Evolutionary conservation across 92 coral and sea anemone genomes (phyloP).

Genomic region (Galaxea fascicularis): DNA sequence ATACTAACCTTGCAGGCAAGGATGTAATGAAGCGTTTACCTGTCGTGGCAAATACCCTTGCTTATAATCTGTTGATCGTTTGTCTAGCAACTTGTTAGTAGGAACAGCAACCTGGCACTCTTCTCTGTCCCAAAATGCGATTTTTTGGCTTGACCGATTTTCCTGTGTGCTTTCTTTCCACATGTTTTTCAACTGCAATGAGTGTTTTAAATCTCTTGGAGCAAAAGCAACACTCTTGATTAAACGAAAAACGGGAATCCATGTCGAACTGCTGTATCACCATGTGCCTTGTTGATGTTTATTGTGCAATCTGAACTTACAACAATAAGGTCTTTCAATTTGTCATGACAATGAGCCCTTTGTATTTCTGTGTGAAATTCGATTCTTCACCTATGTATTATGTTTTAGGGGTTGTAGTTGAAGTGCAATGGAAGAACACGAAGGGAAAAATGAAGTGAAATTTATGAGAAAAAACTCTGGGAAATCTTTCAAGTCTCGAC

Average conservation of each 20-base stretch:
- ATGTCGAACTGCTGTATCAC: not conserved
- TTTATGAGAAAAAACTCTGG: constrained; percentile 16
- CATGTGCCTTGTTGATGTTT: not conserved
- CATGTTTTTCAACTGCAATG: constrained; percentile 16
- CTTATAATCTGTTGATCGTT: no score
- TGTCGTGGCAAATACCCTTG: constrained; percentile 24
- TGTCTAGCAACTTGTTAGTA: not conserved
- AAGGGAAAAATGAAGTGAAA: not conserved
- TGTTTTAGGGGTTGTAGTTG: not conserved
- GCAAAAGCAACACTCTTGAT: constrained; percentile 14
- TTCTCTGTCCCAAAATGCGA: constrained; percentile 14
- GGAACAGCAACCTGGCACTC: not conserved
- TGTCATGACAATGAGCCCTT: no score
- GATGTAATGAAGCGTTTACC: constrained; percentile 28
- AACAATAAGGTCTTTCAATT: not conserved
- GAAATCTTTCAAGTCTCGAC: not conserved
- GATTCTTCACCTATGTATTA: not conserved
- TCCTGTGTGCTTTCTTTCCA: constrained; percentile 11
- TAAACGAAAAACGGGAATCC: constrained; percentile 19
- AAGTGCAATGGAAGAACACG: not conserved
- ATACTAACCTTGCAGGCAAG: constrained; percentile 28
- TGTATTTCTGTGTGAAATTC: not conserved
- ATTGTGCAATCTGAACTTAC: constrained; percentile 3
- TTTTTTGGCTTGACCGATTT: not conserved
- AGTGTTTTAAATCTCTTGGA: constrained; percentile 18